Conservation (phyloP, 1,140 invertebrate genomes). For the Hylaeus anthracinus region DNA sequence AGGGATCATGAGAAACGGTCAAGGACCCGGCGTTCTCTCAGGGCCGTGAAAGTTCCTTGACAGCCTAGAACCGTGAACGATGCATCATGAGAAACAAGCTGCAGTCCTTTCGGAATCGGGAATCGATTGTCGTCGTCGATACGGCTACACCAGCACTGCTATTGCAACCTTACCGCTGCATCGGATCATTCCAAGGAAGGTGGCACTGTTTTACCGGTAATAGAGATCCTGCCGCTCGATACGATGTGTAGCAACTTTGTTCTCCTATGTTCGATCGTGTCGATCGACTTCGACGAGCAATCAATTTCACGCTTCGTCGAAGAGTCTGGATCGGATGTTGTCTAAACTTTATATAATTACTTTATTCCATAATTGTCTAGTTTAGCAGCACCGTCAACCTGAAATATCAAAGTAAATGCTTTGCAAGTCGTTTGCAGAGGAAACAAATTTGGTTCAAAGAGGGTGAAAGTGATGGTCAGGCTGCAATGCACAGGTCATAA, state of each 20-base stretch:
- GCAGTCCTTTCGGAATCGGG: slow-evolving; percentile 25
- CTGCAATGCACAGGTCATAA: too few species aligned
- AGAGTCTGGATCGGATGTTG: neutral
- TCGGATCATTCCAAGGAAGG: slow-evolving; percentile 21
- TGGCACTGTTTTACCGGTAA: slow-evolving; percentile 36
- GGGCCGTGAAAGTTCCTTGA: slow-evolving; percentile 64
- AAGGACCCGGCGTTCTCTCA: slow-evolving; percentile 58
- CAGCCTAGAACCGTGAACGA: slow-evolving; percentile 35
- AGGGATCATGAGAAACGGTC: slow-evolving; percentile 57
- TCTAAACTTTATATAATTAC: neutral
- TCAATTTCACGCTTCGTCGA: slow-evolving; percentile 11
- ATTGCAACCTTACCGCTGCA: slow-evolving; percentile 1
- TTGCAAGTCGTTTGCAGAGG: too few species aligned
- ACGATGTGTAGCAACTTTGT: slow-evolving; percentile 34
- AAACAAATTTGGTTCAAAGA: too few species aligned
- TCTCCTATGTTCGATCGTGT: slow-evolving; percentile 22
- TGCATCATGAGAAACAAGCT: slow-evolving; percentile 60
- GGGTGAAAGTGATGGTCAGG: too few species aligned
- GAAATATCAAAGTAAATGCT: too few species aligned
- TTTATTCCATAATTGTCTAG: too few species aligned
- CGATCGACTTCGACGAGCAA: slow-evolving; percentile 23
- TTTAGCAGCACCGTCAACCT: too few species aligned
- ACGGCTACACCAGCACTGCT: slow-evolving; percentile 24
- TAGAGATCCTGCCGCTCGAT: slow-evolving; percentile 36
- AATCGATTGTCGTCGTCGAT: slow-evolving; percentile 51